Evolutionary conservation across 2,113 vertebrate genomes (phyloP).

Genomic region (Oceanites oceanicus): DNA sequence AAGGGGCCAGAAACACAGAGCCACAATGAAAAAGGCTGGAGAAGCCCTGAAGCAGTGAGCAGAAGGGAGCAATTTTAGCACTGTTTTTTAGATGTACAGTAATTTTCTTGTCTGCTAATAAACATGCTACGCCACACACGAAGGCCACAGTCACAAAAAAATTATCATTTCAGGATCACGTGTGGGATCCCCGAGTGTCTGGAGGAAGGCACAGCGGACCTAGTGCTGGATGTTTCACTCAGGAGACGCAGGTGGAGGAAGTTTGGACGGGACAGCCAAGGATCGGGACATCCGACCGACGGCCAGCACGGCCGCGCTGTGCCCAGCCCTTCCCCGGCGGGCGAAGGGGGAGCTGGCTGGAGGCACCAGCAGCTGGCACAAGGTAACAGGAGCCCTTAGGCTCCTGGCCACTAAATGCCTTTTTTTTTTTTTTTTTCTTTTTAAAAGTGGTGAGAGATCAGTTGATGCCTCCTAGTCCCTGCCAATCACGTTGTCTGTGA

Average conservation of each 20-base stretch:
- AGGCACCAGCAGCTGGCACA: neutral
- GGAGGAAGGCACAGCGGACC: neutral
- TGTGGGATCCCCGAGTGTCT: neutral
- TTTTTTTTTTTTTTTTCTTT: neutral
- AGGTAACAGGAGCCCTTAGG: neutral
- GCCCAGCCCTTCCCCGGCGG: neutral
- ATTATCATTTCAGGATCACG: neutral
- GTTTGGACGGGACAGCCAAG: neutral
- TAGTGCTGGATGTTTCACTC: neutral
- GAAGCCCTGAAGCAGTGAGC: neutral
- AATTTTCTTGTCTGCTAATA: neutral
- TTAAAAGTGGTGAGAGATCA: neutral
- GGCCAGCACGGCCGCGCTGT: rapidly evolving
- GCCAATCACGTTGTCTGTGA: neutral
- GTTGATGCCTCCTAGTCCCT: neutral
- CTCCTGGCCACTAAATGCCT: neutral
- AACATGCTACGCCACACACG: rapidly evolving
- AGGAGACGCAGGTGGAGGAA: neutral
- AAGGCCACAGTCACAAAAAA: neutral
- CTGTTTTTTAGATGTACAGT: neutral
- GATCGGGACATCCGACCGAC: rapidly evolving
- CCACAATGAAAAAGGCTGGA: neutral
- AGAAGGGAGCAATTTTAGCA: neutral
- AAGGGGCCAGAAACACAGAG: neutral
- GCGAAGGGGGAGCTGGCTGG: neutral